Conservation (phyloP, 2,888 invertebrate species). For the Meteorus colon region DNA sequence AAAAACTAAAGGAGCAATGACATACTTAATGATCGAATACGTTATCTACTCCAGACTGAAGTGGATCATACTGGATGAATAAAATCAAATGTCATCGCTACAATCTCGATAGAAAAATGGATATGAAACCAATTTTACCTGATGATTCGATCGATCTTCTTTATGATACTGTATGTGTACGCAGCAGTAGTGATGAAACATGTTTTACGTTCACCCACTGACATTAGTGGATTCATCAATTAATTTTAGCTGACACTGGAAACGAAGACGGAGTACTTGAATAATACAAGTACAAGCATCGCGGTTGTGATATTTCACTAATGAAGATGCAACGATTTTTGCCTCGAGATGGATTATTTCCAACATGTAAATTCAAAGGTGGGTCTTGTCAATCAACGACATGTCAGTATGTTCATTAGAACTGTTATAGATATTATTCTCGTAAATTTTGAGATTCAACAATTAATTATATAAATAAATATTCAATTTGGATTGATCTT, state of each 20-base stretch:
- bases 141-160: constrained; percentile 34
- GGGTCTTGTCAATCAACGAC: background rate
- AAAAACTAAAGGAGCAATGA: background rate
- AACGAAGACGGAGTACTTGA: constrained; percentile 39
- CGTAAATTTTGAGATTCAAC: too few relatives aligned
- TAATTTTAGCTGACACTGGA: constrained; percentile 41
- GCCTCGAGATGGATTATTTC: constrained; percentile 1
- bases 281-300: constrained; percentile 46
- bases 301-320: constrained; percentile 41
- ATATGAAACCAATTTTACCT: constrained; percentile 10
- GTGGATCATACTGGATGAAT: background rate
- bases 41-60: background rate
- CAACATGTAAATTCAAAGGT: background rate
- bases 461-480: too few relatives aligned
- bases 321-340: constrained; percentile 42
- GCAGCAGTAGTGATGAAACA: constrained; percentile 8
- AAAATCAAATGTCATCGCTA: background rate
- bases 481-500: too few relatives aligned
- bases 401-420: background rate
- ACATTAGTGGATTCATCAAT: constrained; percentile 32
- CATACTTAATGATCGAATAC: background rate
- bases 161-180: background rate
- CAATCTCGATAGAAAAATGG: background rate
- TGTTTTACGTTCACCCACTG: constrained; percentile 34
- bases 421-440: too few relatives aligned